phyloP scores from a whole-genome alignment of 2,113 vertebrate species.

The Excalfactoria chinensis region DNA sequence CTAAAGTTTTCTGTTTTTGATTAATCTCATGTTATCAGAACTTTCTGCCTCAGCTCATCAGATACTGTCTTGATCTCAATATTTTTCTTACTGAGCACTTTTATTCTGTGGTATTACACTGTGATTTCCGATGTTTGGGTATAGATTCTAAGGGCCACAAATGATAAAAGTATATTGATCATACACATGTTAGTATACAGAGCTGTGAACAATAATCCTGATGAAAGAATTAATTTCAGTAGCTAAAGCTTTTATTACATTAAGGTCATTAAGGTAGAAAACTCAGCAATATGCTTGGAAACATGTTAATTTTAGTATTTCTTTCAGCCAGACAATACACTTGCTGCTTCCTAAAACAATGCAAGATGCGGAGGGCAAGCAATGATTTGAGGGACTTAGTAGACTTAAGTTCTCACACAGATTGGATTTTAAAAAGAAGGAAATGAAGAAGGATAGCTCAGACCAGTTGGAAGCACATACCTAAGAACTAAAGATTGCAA shows the following conservation, averaged over 20 bases:
- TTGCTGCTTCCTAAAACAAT: not conserved
- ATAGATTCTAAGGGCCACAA: conserved; percentile 36
- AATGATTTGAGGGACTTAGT: not conserved
- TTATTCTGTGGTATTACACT: not conserved
- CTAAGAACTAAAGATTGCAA: not conserved
- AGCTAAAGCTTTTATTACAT: not conserved
- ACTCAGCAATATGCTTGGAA: not conserved
- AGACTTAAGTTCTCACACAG: not conserved
- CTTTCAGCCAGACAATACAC: not conserved
- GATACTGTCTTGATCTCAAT: not conserved
- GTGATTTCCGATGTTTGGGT: not conserved
- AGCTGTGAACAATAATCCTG: conserved; percentile 32
- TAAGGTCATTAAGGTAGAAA: conserved; percentile 6
- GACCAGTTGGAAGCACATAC: not conserved
- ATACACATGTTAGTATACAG: conserved; percentile 24
- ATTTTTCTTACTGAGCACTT: not conserved
- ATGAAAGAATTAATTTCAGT: conserved; percentile 18
- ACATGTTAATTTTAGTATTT: conserved; percentile 7
- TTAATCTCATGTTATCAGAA: not conserved
- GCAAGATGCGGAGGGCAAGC: not conserved
- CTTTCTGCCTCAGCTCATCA: not conserved
- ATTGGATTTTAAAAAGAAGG: not conserved
- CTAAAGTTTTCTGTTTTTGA: not conserved
- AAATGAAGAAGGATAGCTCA: not conserved
- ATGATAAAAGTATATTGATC: conserved; percentile 20